phyloP scores from a whole-genome alignment of 1,140 invertebrate species.

The Drosophila pseudoananassae region DNA sequence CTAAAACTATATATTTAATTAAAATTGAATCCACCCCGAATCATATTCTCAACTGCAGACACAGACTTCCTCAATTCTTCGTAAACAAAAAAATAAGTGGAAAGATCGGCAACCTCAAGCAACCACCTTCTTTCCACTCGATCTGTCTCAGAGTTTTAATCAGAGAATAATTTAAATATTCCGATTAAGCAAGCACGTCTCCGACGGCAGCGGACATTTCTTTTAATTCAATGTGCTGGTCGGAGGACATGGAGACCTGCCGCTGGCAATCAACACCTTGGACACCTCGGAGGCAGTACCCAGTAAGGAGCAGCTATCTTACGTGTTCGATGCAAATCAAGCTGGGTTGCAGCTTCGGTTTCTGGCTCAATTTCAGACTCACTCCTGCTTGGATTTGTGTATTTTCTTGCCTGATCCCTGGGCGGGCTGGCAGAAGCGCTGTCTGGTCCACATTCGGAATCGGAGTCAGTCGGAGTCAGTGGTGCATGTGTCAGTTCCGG shows the following conservation, averaged over 20 bases:
- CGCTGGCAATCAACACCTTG: constrained; percentile 75
- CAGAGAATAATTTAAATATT: constrained; percentile 82
- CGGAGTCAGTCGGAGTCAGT: constrained; percentile 7
- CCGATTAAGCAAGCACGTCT: constrained; percentile 71
- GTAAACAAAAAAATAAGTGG: not conserved
- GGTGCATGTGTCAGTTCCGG: constrained; percentile 72
- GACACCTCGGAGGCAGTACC: constrained; percentile 31
- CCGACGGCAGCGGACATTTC: constrained; percentile 63
- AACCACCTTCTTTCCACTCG: constrained; percentile 15
- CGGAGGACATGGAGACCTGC: constrained; percentile 33
- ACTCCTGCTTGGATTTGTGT: not conserved
- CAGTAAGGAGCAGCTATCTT: constrained; percentile 27
- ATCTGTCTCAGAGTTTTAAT: constrained; percentile 69
- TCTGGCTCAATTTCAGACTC: constrained; percentile 15
- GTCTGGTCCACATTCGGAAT: constrained; percentile 35
- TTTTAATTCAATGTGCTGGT: constrained; percentile 72
- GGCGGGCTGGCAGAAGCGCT: constrained; percentile 37
- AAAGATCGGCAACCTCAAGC: not conserved
- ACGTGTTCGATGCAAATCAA: constrained; percentile 80
- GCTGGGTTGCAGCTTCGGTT: constrained; percentile 1
- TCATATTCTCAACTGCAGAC: not conserved
- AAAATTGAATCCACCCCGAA: not conserved
- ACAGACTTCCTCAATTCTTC: constrained; percentile 35
- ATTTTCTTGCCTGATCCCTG: constrained; percentile 9
- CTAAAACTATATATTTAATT: not conserved